Percentiles rank a stretch among this genome's conserved stretches.
phyloP scores from a whole-genome alignment of 2,113 vertebrate species.

The Apodemus speciosus region DNA sequence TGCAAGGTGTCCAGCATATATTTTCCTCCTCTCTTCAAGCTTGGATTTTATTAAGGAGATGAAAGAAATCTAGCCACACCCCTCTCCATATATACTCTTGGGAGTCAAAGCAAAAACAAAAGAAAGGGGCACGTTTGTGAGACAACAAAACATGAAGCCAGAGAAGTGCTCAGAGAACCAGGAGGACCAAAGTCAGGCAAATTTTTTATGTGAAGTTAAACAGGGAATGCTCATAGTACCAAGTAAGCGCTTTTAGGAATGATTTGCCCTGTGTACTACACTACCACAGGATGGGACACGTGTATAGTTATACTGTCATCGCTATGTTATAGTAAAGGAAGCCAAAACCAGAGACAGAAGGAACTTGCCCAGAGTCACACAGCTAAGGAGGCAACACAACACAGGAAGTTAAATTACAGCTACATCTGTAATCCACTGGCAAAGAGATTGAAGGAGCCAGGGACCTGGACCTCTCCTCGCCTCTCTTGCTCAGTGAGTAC shows the following conservation, averaged over 20 bases:
- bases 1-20: neutral
- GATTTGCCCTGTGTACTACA: accelerated
- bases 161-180: neutral
- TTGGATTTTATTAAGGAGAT: neutral
- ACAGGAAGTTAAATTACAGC: neutral
- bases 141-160: neutral
- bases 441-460: neutral
- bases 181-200: neutral
- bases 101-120: neutral
- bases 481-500: neutral
- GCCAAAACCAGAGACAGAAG: neutral
- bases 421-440: neutral
- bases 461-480: too few species aligned
- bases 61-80: neutral
- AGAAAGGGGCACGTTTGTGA: neutral
- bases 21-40: constrained; percentile 7
- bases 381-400: neutral
- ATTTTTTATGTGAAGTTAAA: neutral
- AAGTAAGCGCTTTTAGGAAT: neutral
- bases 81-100: neutral
- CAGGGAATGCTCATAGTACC: neutral
- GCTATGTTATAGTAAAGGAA: neutral
- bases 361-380: neutral
- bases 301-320: neutral
- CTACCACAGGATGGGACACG: too few species aligned